Base-by-base conservation (phyloP, 2,797 vertebrate species). In the Taeniopygia guttata region DNA sequence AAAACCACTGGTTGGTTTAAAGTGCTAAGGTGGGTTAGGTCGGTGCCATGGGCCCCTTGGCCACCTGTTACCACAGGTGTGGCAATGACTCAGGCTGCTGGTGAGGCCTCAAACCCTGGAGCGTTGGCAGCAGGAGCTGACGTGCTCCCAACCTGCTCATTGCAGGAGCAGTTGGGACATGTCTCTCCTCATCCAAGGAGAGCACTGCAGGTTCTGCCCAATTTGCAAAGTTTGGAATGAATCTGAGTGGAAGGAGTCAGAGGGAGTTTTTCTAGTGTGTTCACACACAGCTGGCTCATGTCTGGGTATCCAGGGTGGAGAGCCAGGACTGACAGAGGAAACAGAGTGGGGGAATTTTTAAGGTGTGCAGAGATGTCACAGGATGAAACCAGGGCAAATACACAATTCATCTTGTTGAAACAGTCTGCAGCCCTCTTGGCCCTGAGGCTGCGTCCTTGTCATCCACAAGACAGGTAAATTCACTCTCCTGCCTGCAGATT, bases 191-290 rank as follows among this genome's bases (percentile, higher is more conserved):
- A 7, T 1, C 5, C 38, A 3, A 15, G 1, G 21, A 20, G 62
- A 36, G 10, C 2, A 1, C 16, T 0, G 0, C 0, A 1, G 12
- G 40, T 2, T 14, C 19, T 29, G 40, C 42, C 54, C 34, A 49
- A 15, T 62, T 2, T 23, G 55, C 4, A 2, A 9, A 5, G 13
- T 9, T 7, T 38, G 29, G 67, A 25, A 26, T 2, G 0, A 4
- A 23, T 40, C 38, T 3, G 5, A 7, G 7, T 12, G 18, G 3
- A 13, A 72, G 49, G 30, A 62, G 36, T 4, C 43, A 34, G 46
- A 0, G 38, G 27, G 42, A 87, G 58, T 54, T 84, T 82, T 51
- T 7, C 7, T 2, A 3, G 14, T 86, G 94, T 86, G 69, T 46
- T 87, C 64, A 77, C 7, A 3, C 0, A 2, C 0, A 8, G 32